These are phyloP conservation scores for Clusia tigrina DNA, from an alignment of 2,888 invertebrate species.

Conservation along the genomic window DNA sequence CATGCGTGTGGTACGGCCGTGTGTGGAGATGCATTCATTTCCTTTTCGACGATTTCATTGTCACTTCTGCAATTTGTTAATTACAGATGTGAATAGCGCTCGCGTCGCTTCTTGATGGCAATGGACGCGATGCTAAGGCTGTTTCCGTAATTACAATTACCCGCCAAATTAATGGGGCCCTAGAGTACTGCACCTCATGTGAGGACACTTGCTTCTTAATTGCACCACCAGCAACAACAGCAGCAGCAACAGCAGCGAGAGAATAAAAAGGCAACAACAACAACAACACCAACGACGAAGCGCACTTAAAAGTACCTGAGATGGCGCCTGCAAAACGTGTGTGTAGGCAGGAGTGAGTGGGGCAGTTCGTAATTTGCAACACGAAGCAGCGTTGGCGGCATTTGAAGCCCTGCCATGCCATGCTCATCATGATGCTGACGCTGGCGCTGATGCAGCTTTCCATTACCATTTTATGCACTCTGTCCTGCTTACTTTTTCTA, in stretches of 20 bases:
- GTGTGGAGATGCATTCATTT: constrained; percentile 21
- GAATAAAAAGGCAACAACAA: too few relatives aligned
- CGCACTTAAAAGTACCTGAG: not conserved
- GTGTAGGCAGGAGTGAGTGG: not conserved
- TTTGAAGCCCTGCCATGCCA: not conserved
- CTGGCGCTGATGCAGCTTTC: not conserved
- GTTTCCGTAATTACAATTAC: constrained; percentile 49
- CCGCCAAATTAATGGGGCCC: constrained; percentile 49
- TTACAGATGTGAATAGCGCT: constrained; percentile 38
- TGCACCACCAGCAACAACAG: not conserved
- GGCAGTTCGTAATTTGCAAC: not conserved
- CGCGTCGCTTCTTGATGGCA: not conserved
- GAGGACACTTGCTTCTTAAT: not conserved
- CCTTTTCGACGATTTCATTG: constrained; percentile 38
- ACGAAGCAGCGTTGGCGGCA: not conserved
- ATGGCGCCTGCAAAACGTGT: not conserved
- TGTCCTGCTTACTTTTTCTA: not conserved
- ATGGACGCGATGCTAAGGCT: not conserved
- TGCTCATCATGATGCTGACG: not conserved
- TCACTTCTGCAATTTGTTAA: constrained; percentile 45
- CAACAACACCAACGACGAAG: not conserved
- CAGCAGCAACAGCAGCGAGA: too few relatives aligned
- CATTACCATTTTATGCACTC: not conserved
- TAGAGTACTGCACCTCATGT: not conserved
- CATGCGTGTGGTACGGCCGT: not conserved